Evolutionary conservation across 2,888 invertebrate species (phyloP), one percentile per base, ranked within the genome.

Genomic region (Oxycera nigricornis): DNA sequence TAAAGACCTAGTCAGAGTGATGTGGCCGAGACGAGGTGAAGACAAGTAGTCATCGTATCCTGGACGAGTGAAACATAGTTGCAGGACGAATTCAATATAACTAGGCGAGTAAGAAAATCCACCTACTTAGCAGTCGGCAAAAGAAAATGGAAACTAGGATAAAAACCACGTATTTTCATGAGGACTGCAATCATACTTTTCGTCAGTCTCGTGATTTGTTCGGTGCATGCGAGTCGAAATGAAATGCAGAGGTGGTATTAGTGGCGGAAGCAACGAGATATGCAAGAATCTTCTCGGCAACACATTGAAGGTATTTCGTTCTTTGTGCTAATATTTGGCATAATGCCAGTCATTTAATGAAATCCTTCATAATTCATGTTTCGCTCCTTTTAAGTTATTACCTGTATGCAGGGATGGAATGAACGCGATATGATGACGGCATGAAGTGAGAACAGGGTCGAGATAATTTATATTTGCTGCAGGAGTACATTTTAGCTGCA

Each of bases 341-440:
- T 50, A 20, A 73, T 67, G 72, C 75, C 75, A 75, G 75, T 52
- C 75, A 65, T 75, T 75, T 75, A 75, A 75, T 75, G 75, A 75
- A 73, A 75, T 75, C 73, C 67, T 75, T 72, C 67, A 75, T 75
- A 72, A 72, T 67, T 75, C 73, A 75, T 75, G 67, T 50, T 65
- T 73, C 6, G 46, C 46, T 46, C 46, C n/a, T 3, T 46, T 46
- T 14, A 46, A 46, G 17, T 46, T 46, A 46, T 46, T 46, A 46
- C 46, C 46, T 46, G 46, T 17, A 46, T 46, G 46, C n/a, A 46
- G 11, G 17, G 46, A 17, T 46, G 17, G 14, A 46, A 14, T n/a
- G n/a, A n/a, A n/a, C n/a, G n/a, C n/a, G n/a, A n/a, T n/a, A n/a
- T n/a, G n/a, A n/a, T n/a, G n/a, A n/a, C n/a, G n/a, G n/a, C n/a